These are phyloP conservation scores for Athalia cordata DNA, from an alignment of 2,888 invertebrate species.

Conservation along the genomic window DNA sequence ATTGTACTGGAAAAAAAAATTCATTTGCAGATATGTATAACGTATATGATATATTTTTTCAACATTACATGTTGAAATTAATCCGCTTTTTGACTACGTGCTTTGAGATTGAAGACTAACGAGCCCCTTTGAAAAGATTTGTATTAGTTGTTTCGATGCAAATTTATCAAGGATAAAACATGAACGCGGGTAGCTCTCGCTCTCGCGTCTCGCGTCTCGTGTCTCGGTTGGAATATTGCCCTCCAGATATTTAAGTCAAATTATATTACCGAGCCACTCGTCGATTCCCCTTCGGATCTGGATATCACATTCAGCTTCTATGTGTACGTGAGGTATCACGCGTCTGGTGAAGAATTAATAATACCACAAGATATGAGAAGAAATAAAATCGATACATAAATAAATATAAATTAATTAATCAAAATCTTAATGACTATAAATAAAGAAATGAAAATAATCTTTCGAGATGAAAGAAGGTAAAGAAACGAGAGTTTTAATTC, in stretches of 20 bases:
- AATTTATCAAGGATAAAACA: slow-evolving; percentile 60
- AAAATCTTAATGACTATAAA: no score
- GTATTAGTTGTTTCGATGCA: slow-evolving; percentile 60
- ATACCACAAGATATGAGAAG: slow-evolving; percentile 48
- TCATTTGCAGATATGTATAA: neutral
- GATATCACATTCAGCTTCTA: slow-evolving; percentile 3
- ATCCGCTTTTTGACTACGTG: neutral
- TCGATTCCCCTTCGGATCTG: slow-evolving; percentile 56
- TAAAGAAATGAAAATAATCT: neutral
- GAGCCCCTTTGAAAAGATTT: slow-evolving; percentile 5
- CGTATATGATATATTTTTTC: neutral
- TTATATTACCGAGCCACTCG: slow-evolving; percentile 63
- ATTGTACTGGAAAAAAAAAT: neutral
- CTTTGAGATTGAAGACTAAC: neutral
- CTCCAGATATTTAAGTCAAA: slow-evolving; percentile 60
- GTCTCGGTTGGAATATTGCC: slow-evolving; percentile 50
- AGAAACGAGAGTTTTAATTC: slow-evolving; percentile 59
- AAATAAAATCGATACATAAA: slow-evolving; percentile 1
- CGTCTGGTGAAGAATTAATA: slow-evolving; percentile 56
- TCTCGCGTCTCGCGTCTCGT: neutral
- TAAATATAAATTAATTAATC: neutral
- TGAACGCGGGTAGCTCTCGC: slow-evolving; percentile 39
- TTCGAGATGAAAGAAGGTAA: slow-evolving; percentile 19
- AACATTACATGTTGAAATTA: no score
- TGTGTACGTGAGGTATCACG: slow-evolving; percentile 53